These are phyloP conservation scores for Pterois miles DNA, from an alignment of 2,797 vertebrate species.

Conservation along the genomic window DNA sequence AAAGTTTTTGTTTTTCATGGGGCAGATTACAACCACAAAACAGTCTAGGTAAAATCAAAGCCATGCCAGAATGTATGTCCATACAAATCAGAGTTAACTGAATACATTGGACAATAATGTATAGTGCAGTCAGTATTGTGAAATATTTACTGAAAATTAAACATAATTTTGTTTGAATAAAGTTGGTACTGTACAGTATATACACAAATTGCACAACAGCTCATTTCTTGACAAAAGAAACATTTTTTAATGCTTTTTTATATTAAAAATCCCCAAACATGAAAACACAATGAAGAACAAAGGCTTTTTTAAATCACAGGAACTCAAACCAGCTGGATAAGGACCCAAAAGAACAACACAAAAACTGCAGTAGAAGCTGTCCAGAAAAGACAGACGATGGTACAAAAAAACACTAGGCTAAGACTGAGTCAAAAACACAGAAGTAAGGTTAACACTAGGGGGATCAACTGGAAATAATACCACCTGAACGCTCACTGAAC, in stretches of 20 bases:
- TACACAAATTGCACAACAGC: background rate
- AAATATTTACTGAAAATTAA: background rate
- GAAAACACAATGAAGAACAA: background rate
- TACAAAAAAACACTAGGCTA: no score
- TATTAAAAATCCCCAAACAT: background rate
- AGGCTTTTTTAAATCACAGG: background rate
- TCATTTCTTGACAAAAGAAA: no score
- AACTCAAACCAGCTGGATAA: no score
- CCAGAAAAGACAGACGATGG: no score
- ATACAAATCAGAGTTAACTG: background rate
- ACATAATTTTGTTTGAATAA: background rate
- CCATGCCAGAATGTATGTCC: background rate
- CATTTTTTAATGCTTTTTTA: no score
- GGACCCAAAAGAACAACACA: no score
- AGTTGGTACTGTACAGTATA: background rate
- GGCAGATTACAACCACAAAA: conserved; percentile 25
- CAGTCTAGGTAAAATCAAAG: conserved; percentile 12
- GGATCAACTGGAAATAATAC: no score
- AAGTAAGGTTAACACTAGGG: no score
- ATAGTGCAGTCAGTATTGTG: background rate
- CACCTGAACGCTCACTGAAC: no score
- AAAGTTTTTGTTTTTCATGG: conserved; percentile 33
- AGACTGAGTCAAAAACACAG: no score
- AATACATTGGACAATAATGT: background rate
- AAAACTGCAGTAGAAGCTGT: no score